Conservation (phyloP, 2,113 vertebrate genomes). For the Mirza zaza region DNA sequence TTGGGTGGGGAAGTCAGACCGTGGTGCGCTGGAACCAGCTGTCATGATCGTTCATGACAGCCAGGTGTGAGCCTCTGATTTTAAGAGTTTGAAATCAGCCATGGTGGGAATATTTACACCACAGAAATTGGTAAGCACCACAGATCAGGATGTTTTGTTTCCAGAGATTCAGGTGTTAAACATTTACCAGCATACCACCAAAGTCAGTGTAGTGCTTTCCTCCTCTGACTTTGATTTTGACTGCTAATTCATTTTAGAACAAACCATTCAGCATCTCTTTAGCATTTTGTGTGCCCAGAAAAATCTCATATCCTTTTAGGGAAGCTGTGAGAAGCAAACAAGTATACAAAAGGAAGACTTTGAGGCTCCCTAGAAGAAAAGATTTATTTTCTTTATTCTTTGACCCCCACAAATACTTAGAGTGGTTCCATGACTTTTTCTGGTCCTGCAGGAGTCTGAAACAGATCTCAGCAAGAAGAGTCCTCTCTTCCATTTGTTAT, state of each 20-base stretch:
- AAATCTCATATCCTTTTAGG: background rate
- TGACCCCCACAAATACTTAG: background rate
- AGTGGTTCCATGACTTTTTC: background rate
- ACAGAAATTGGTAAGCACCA: background rate
- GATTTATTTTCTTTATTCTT: conserved; percentile 28
- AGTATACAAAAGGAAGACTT: background rate
- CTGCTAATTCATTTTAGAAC: background rate
- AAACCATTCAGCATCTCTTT: background rate
- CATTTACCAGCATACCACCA: background rate
- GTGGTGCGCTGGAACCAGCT: too few species aligned
- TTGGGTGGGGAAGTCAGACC: background rate
- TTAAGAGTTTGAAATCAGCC: background rate
- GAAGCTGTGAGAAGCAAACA: conserved; percentile 8
- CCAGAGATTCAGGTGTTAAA: background rate
- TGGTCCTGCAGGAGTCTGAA: background rate
- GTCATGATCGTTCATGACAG: background rate
- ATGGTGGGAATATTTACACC: background rate
- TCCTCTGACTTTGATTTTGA: background rate
- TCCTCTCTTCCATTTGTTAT: background rate
- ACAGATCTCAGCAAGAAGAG: background rate
- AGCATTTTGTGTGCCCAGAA: background rate
- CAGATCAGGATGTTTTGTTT: background rate
- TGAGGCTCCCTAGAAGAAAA: background rate
- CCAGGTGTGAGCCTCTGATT: background rate
- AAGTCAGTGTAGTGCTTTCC: background rate